These are phyloP conservation scores for Sacculina carcini DNA, from an alignment of 2,888 invertebrate species.

Conservation along the genomic window DNA sequence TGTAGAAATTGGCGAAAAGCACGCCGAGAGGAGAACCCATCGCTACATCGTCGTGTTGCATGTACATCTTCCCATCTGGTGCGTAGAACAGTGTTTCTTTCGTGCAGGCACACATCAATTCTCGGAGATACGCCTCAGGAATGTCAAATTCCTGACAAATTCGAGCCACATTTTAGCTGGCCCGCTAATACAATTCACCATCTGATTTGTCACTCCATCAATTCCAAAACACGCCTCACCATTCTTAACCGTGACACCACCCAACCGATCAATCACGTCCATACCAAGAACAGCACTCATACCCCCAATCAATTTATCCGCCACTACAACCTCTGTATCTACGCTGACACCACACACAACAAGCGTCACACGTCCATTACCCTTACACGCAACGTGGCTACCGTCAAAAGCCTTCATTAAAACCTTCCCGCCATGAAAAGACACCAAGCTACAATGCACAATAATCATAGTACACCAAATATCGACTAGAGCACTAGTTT, in stretches of 20 bases:
- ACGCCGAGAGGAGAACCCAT: too few relatives aligned
- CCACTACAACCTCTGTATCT: not conserved
- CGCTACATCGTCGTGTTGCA: too few relatives aligned
- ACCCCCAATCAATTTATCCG: not conserved
- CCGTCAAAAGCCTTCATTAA: not conserved
- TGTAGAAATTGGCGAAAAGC: too few relatives aligned
- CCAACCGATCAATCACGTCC: slow-evolving; percentile 1
- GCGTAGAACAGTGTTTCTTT: too few relatives aligned
- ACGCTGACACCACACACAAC: not conserved
- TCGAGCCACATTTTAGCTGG: too few relatives aligned
- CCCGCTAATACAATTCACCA: too few relatives aligned
- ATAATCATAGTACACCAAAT: slow-evolving; percentile 3
- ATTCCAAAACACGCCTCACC: too few relatives aligned
- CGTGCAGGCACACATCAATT: too few relatives aligned
- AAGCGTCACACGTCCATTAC: not conserved
- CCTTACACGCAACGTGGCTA: not conserved
- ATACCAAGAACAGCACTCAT: not conserved
- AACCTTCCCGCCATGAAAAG: not conserved
- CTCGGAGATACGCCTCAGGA: too few relatives aligned
- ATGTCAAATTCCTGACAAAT: not conserved
- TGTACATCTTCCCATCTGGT: too few relatives aligned
- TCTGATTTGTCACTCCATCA: too few relatives aligned
- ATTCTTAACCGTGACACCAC: too few relatives aligned
- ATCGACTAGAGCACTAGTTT: not conserved
- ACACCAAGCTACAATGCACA: not conserved